Base-by-base conservation (phyloP, 2,888 invertebrate species). In the Eubasilissa splendida region DNA sequence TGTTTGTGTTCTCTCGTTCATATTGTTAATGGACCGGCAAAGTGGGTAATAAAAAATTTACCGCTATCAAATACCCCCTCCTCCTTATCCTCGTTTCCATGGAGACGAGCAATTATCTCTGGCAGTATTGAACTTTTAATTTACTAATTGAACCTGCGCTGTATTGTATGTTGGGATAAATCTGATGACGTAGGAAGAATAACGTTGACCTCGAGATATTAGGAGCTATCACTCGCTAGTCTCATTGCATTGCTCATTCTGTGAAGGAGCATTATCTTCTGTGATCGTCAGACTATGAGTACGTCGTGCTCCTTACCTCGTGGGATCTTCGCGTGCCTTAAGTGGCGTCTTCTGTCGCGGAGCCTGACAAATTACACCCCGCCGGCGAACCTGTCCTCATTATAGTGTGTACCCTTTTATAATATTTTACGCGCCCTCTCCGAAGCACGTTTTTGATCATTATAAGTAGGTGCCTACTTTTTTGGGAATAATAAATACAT, bases 191-290 rank as follows among this genome's bases (percentile, higher is more conserved):
- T 50, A n/a, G 9, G 12, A 14, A 14, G n/a, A 68, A 50, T 68
- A 50, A 52, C 14, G 11, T 14, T 50, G 68, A 68, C 68, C 68
- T 52, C 68, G 68, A 33, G n/a, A 68, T 68, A 52, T 68, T 52
- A 33, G 68, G 12, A 68, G 14, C 68, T 52, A 68, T 68, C 68
- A 42, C 14, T 52, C 14, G 14, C 0, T 52, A n/a, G 68, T 9
- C 5, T 33, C 42, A 42, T 42, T 42, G 42, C 42, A 63, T 63
- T 11, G 11, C 33, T 33, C 33, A 33, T 33, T 11, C 33, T 12
- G 63, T 3, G 42, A 63, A 63, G 42, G 33, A 12, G 33, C 63
- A 63, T 63, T 63, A 42, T 42, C 63, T 33, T 33, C 42, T 31
- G 22, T 22, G 42, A 31, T 12, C 12, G 12, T 31, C 63, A 63